These are phyloP conservation scores for Rhamphomyia laevipes DNA, from an alignment of 2,888 invertebrate genomes.

Conservation along the genomic window DNA sequence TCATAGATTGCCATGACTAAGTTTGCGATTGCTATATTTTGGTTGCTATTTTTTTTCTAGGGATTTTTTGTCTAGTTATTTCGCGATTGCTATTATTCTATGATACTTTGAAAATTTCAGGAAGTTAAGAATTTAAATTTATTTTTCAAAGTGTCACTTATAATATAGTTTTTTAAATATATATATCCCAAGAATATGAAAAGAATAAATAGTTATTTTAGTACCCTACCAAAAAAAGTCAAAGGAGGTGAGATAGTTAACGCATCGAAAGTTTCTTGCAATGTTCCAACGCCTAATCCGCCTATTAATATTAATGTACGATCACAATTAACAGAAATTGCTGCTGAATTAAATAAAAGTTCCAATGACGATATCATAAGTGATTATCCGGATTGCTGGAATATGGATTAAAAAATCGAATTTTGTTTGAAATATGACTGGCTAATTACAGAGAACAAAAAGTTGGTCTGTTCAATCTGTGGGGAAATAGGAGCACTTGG, in stretches of 20 bases:
- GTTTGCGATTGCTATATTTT: not conserved
- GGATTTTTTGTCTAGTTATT: not conserved
- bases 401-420: not conserved
- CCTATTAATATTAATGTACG: not conserved
- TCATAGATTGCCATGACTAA: not conserved
- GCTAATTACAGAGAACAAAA: not conserved
- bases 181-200: not conserved
- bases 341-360: not conserved
- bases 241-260: not conserved
- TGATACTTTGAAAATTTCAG: not conserved
- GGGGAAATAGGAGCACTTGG: not conserved
- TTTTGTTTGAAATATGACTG: conserved; percentile 1
- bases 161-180: not conserved
- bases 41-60: not conserved
- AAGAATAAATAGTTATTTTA: not conserved
- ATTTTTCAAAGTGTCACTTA: conserved; percentile 1
- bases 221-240: not conserved
- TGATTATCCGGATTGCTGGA: not conserved
- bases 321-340: not conserved
- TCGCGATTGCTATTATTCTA: not conserved
- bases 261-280: not conserved
- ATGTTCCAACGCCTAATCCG: not conserved
- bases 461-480: conserved; percentile 1
- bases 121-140: not conserved
- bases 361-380: not conserved